Percentiles rank a stretch among this genome's conserved stretches.
Evolutionary conservation across 2,888 invertebrate species (phyloP).

Genomic region (Melangyna quadrimaculata): DNA sequence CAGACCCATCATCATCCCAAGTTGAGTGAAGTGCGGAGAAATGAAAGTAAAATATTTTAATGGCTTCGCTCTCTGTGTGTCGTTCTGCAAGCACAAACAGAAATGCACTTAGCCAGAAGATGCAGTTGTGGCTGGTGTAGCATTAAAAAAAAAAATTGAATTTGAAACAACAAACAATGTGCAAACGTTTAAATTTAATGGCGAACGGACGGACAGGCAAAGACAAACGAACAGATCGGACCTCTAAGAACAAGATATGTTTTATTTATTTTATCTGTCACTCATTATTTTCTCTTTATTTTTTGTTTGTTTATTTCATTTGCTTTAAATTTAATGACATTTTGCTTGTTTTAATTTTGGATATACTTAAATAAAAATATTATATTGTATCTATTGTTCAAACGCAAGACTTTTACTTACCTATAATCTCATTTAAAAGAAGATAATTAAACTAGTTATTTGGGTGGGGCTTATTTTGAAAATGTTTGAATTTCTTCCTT

Average conservation of each 20-base stretch:
- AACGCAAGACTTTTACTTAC: too few relatives aligned
- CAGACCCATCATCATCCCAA: slow-evolving; percentile 3
- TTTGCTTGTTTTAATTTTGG: not conserved
- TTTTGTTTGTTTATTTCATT: not conserved
- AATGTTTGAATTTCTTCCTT: too few relatives aligned
- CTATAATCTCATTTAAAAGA: too few relatives aligned
- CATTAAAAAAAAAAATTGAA: slow-evolving; percentile 42
- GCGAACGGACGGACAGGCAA: slow-evolving; percentile 18
- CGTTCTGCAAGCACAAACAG: slow-evolving; percentile 39
- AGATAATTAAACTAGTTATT: too few relatives aligned
- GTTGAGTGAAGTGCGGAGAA: not conserved
- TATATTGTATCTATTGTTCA: too few relatives aligned
- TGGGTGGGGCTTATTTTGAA: too few relatives aligned
- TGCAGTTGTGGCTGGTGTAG: slow-evolving; percentile 37
- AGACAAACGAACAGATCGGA: not conserved
- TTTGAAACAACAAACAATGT: slow-evolving; percentile 59
- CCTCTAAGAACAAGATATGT: slow-evolving; percentile 45
- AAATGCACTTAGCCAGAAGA: slow-evolving; percentile 63
- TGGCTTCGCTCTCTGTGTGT: slow-evolving; percentile 33
- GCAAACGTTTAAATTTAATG: slow-evolving; percentile 72
- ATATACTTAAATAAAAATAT: not conserved
- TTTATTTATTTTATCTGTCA: slow-evolving; percentile 63
- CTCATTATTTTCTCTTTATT: slow-evolving; percentile 32
- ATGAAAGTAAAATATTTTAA: slow-evolving; percentile 68
- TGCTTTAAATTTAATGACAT: slow-evolving; percentile 20